phyloP scores from a whole-genome alignment of 1,140 invertebrate species.

The Drosophila aff. region DNA sequence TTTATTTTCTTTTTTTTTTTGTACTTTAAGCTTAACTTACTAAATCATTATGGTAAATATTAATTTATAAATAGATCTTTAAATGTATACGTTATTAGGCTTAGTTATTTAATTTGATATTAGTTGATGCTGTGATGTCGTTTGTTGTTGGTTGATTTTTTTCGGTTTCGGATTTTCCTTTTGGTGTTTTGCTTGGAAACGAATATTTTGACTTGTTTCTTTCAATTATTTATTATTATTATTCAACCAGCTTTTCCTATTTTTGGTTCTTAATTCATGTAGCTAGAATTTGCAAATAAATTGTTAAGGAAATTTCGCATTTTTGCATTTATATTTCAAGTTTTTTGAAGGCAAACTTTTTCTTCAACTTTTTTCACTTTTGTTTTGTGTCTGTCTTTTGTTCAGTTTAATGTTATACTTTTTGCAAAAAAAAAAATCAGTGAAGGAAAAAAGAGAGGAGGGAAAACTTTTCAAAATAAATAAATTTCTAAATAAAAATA shows the following conservation, averaged over 20 bases:
- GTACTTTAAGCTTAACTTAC: constrained; percentile 80
- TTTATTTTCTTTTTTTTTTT: constrained; percentile 53
- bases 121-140: constrained; percentile 76
- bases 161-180: constrained; percentile 44
- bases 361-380: constrained; percentile 50
- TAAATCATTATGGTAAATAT: constrained; percentile 76
- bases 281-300: constrained; percentile 39
- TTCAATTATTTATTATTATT: constrained; percentile 32
- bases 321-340: constrained; percentile 31
- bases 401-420: constrained; percentile 55
- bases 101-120: constrained; percentile 78
- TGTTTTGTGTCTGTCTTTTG: constrained; percentile 56
- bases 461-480: constrained; percentile 65
- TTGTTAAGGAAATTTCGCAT: constrained; percentile 16
- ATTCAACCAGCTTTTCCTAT: constrained; percentile 38
- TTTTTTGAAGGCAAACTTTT: constrained; percentile 25
- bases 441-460: constrained; percentile 13
- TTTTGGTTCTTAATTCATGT: constrained; percentile 42
- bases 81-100: constrained; percentile 55
- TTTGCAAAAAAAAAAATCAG: constrained; percentile 31
- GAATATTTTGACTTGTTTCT: constrained; percentile 41
- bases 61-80: constrained; percentile 66
- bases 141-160: constrained; percentile 52
- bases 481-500: constrained; percentile 60
- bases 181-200: constrained; percentile 35